These are phyloP conservation scores for Peromyscus leucopus DNA, from an alignment of 2,113 vertebrate genomes.

Conservation along the genomic window DNA sequence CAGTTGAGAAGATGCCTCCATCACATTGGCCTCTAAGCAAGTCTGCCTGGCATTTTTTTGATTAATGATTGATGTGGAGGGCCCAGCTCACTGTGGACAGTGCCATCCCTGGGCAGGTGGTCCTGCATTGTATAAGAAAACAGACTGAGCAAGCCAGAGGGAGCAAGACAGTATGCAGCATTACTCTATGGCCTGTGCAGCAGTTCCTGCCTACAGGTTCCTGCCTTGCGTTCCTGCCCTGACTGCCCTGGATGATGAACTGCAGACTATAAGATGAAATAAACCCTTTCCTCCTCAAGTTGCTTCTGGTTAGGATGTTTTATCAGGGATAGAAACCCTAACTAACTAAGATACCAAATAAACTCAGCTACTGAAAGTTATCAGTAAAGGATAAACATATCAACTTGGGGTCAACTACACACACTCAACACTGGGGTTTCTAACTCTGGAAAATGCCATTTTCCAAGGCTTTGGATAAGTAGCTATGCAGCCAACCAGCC, in stretches of 20 bases:
- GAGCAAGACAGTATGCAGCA: background rate
- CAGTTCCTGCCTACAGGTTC: background rate
- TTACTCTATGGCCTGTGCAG: background rate
- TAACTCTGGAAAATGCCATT: background rate
- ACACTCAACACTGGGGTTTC: background rate
- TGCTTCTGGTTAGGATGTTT: background rate
- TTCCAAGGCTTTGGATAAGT: background rate
- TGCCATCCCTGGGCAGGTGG: background rate
- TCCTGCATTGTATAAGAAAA: no score
- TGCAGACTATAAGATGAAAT: background rate
- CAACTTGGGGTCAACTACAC: background rate
- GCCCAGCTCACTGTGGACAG: background rate
- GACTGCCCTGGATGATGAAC: background rate
- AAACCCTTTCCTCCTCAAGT: background rate
- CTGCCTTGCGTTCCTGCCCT: background rate
- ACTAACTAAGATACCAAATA: background rate
- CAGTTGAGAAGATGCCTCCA: background rate
- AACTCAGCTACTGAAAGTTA: background rate
- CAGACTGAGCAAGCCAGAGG: background rate
- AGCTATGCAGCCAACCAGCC: background rate
- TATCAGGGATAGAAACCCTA: background rate
- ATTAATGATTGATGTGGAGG: background rate
- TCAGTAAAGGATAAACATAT: background rate
- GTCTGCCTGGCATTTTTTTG: background rate
- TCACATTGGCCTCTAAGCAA: background rate